A percentile compares a stretch with the other conserved stretches of the same genome.
These are phyloP conservation scores for Unio pictorum DNA, from an alignment of 2,888 invertebrate species.

Conservation along the genomic window DNA sequence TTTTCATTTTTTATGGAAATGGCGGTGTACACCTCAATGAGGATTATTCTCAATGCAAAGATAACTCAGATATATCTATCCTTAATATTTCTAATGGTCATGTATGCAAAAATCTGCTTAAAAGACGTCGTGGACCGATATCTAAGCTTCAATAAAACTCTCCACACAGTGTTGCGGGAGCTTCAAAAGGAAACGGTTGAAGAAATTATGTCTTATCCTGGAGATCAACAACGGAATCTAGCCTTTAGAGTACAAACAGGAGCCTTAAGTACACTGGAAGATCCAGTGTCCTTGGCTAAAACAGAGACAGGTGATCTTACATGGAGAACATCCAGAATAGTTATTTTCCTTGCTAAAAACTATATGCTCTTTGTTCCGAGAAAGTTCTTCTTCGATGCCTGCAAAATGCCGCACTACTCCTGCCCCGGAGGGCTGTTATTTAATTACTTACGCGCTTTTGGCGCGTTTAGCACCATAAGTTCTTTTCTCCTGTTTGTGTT, in stretches of 20 bases:
- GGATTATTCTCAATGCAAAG: slow-evolving; percentile 63
- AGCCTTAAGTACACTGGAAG: slow-evolving; percentile 19
- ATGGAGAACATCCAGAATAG: slow-evolving; percentile 27
- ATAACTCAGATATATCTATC: slow-evolving; percentile 56
- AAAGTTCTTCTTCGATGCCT: slow-evolving; percentile 35
- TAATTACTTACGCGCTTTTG: slow-evolving; percentile 25
- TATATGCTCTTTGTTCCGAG: slow-evolving; percentile 34
- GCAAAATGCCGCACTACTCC: slow-evolving; percentile 34
- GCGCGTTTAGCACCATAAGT: slow-evolving; percentile 23
- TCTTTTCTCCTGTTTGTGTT: slow-evolving; percentile 40
- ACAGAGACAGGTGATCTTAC: slow-evolving; percentile 15
- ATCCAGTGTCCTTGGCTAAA: slow-evolving; percentile 16
- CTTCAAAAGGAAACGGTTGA: slow-evolving; percentile 30
- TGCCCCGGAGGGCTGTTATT: slow-evolving; percentile 34
- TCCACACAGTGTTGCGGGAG: slow-evolving; percentile 42
- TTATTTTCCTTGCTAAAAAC: slow-evolving; percentile 29
- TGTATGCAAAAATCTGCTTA: slow-evolving; percentile 63
- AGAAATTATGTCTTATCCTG: slow-evolving; percentile 6
- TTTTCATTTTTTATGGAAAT: slow-evolving; percentile 63
- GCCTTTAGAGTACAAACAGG: slow-evolving; percentile 54
- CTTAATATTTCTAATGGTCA: slow-evolving; percentile 48
- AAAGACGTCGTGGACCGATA: slow-evolving; percentile 58
- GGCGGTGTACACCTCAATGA: slow-evolving; percentile 61
- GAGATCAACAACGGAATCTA: slow-evolving; percentile 47
- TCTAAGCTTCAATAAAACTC: slow-evolving; percentile 58